Conservation (phyloP, 2,888 invertebrate genomes). For the Brachypalpus laphriformis region DNA sequence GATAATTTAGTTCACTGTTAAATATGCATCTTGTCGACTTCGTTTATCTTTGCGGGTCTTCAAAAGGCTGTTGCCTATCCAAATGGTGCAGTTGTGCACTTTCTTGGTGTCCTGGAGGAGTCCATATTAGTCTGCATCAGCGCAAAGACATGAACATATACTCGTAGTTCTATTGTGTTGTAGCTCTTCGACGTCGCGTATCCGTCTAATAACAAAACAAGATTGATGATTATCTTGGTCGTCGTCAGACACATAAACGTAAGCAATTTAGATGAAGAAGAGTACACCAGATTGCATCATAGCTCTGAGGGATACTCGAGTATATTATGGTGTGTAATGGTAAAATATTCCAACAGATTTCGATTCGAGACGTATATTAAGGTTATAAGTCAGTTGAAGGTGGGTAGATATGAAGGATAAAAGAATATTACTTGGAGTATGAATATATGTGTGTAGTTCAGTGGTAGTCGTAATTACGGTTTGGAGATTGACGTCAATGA, state of each 20-base stretch:
- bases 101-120: not conserved
- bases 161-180: not conserved
- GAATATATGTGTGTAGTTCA: not conserved
- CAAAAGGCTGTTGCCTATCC: not conserved
- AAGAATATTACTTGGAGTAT: not conserved
- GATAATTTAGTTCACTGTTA: slow-evolving; percentile 26
- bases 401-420: not conserved
- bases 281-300: slow-evolving; percentile 13
- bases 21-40: slow-evolving; percentile 43
- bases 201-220: slow-evolving; percentile 9
- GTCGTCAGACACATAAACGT: slow-evolving; percentile 9
- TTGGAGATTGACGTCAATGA: not conserved
- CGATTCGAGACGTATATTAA: not conserved
- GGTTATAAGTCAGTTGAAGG: not conserved
- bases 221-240: slow-evolving; percentile 34
- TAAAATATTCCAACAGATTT: slow-evolving; percentile 2
- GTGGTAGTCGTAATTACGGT: not conserved
- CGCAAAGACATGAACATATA: not conserved
- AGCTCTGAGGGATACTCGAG: not conserved
- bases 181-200: not conserved
- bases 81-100: not conserved
- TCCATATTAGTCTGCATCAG: not conserved
- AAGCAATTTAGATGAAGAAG: not conserved
- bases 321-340: not conserved
- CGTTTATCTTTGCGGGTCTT: not conserved